Evolutionary conservation across 2,797 vertebrate species (phyloP).

Genomic region (Pogoniulus pusillus): DNA sequence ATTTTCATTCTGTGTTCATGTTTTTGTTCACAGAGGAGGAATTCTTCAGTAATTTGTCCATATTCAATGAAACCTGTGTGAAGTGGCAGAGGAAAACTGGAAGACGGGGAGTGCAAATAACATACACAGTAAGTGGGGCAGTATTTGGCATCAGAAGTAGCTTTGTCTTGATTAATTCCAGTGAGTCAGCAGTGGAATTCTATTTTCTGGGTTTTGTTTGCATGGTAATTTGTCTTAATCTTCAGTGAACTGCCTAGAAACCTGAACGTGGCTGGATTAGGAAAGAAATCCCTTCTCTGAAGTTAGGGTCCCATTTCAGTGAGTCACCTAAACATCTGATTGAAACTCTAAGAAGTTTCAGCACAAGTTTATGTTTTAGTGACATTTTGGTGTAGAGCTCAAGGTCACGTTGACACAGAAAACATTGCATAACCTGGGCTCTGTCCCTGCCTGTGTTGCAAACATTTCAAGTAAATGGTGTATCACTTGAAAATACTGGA

Average conservation of each 20-base stretch:
- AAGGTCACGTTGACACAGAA: not conserved
- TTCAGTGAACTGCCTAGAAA: not conserved
- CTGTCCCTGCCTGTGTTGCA: not conserved
- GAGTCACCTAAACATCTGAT: not conserved
- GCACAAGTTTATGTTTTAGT: not conserved
- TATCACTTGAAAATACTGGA: not conserved
- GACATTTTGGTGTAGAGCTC: not conserved
- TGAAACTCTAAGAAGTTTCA: not conserved
- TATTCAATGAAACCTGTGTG: conserved; percentile 79
- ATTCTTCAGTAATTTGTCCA: conserved; percentile 68
- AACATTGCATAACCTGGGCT: not conserved
- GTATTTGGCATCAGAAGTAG: not conserved
- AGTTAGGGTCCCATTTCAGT: not conserved
- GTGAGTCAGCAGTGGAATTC: not conserved
- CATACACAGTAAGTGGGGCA: conserved; percentile 74
- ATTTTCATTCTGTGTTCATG: not conserved
- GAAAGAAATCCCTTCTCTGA: not conserved
- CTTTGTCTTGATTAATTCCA: not conserved
- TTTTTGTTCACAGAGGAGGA: conserved; percentile 67
- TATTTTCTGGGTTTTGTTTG: not conserved
- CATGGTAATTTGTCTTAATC: not conserved
- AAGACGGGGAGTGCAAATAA: conserved; percentile 39
- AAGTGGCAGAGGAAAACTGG: conserved; percentile 68
- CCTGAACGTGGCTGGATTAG: not conserved
- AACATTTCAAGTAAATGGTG: not conserved